Conservation (phyloP, 1,140 invertebrate genomes). For the Drosophila neocordata region DNA sequence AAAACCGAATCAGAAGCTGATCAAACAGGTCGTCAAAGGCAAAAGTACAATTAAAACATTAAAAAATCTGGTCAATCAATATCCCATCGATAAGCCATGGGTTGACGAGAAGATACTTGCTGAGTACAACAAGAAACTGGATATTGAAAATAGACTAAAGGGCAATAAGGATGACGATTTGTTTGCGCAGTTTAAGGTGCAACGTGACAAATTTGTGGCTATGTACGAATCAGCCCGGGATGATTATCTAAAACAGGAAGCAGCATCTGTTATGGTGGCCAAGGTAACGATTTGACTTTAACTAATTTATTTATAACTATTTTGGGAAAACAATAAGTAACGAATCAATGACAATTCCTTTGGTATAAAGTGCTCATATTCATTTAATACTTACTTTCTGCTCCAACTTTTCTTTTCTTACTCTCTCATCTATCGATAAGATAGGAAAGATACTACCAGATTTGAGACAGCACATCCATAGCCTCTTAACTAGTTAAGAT, state of each 20-base stretch:
- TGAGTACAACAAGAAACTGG: slow-evolving; percentile 69
- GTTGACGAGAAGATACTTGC: slow-evolving; percentile 74
- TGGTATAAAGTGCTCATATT: slow-evolving; percentile 15
- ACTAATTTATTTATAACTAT: neutral
- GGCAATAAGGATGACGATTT: slow-evolving; percentile 81
- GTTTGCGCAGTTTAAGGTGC: slow-evolving; percentile 79
- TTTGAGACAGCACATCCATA: no score
- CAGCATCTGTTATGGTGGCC: slow-evolving; percentile 69
- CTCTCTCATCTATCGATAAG: no score
- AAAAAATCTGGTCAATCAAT: slow-evolving; percentile 80
- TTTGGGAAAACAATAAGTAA: neutral
- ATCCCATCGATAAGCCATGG: slow-evolving; percentile 82
- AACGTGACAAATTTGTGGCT: slow-evolving; percentile 79
- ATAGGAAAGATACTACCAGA: no score
- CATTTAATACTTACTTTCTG: no score
- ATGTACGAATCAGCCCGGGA: slow-evolving; percentile 74
- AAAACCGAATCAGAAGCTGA: slow-evolving; percentile 68
- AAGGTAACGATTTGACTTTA: slow-evolving; percentile 56
- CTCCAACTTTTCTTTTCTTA: no score
- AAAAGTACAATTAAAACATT: slow-evolving; percentile 79
- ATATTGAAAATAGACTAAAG: slow-evolving; percentile 80
- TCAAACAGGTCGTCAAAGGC: slow-evolving; percentile 70
- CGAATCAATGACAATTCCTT: neutral
- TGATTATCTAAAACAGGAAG: slow-evolving; percentile 73
- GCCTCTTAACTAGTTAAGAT: no score